Evolutionary conservation across 2,797 vertebrate genomes (phyloP).

Genomic region (Coluber constrictor): DNA sequence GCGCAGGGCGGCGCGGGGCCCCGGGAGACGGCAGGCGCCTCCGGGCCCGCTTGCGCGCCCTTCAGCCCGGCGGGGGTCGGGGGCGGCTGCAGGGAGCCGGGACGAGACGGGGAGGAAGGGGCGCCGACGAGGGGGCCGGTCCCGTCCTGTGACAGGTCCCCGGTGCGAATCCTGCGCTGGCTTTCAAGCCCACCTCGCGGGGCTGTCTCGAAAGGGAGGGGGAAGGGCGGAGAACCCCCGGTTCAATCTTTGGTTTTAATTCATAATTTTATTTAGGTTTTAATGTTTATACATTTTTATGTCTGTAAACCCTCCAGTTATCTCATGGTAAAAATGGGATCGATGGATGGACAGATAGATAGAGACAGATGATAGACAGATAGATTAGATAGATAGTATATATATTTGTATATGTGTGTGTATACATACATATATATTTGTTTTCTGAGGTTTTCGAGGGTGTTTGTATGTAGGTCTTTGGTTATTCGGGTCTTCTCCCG

Average conservation of each 20-base stretch:
- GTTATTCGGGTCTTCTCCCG: too few relatives aligned
- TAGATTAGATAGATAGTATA: too few relatives aligned
- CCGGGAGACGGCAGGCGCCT: not conserved
- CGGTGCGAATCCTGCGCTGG: not conserved
- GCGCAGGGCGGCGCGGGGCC: not conserved
- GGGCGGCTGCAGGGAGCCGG: constrained; percentile 1
- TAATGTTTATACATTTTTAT: too few relatives aligned
- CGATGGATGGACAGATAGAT: too few relatives aligned
- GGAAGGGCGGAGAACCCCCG: not conserved
- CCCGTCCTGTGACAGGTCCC: not conserved
- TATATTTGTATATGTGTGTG: too few relatives aligned
- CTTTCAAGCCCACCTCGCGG: not conserved
- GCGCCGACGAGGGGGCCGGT: not conserved
- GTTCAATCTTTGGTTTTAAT: not conserved
- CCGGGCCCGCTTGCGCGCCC: not conserved
- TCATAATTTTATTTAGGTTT: not conserved
- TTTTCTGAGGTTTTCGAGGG: too few relatives aligned
- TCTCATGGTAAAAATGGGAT: too few relatives aligned
- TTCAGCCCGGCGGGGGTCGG: not conserved
- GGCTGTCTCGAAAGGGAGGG: not conserved
- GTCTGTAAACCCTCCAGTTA: too few relatives aligned
- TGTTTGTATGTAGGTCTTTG: too few relatives aligned
- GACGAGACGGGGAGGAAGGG: not conserved
- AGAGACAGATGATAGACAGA: too few relatives aligned
- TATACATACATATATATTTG: too few relatives aligned